These are phyloP conservation scores for Opisthocomus hoazin DNA, from an alignment of 2,113 vertebrate species.

Conservation along the genomic window DNA sequence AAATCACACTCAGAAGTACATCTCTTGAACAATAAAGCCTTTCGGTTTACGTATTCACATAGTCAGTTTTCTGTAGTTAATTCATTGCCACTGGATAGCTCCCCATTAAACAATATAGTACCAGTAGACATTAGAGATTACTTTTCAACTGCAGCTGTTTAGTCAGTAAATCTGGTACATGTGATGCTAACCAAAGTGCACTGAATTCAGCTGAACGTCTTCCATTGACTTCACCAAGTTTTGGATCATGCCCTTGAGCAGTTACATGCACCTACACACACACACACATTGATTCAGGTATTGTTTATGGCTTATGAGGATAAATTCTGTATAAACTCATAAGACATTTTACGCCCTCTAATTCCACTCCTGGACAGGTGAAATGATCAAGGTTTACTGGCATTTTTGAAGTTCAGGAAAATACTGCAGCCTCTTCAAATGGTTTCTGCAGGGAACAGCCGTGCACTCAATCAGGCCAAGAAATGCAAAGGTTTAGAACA, in stretches of 20 bases:
- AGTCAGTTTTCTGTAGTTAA: background rate
- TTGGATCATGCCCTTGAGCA: background rate
- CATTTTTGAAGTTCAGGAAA: conserved; percentile 23
- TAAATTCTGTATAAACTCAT: background rate
- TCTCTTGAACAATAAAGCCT: background rate
- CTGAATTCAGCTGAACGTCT: background rate
- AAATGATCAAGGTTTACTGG: conserved; percentile 15
- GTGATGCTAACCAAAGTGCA: background rate
- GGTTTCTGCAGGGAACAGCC: conserved; percentile 9
- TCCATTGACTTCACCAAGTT: background rate
- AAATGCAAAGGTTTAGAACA: conserved; percentile 35
- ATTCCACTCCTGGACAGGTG: background rate
- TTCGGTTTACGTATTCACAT: background rate
- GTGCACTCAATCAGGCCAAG: background rate
- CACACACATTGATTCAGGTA: background rate
- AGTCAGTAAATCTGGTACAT: background rate
- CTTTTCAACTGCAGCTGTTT: conserved; percentile 3
- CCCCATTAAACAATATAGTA: background rate
- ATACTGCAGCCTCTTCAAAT: background rate
- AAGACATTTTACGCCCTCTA: background rate
- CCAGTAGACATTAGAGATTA: background rate
- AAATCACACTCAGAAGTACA: background rate
- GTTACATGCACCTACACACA: background rate
- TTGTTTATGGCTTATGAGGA: background rate
- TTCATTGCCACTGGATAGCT: background rate